Base-by-base conservation (phyloP, 1,140 invertebrate species). In the Drosophila pachea region DNA sequence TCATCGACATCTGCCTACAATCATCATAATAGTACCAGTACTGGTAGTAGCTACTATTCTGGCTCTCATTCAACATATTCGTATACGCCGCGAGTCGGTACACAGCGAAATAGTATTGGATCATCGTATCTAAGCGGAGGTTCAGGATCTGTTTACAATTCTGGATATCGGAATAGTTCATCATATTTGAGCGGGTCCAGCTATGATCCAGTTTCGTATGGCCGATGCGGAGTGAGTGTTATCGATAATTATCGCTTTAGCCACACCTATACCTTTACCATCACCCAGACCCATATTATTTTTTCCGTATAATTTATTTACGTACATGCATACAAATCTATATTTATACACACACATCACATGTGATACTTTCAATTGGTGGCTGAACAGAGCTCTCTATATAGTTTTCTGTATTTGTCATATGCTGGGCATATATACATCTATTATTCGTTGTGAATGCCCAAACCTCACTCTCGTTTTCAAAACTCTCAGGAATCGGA, bases 201-300 rank as follows among this genome's bases (percentile, higher is more conserved):
- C 42, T 86, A 88, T 88, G 87, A 88, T 88, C 59, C 87, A 88
- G 66, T 73, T 87, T 69, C 87, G 50, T 82, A 62, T 65, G 73
- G 83, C 86, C 77, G 87, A 88, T 88, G 76, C 76, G 87, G 87
- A 88, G 87, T 88, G 70, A 88, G 87, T 88, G 72, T 68, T 68
- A 4, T 35, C 35, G 5, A 58, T 66, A 12, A 56, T 61, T 50
- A 55, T 56, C 40, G 52, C 43, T 64, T 68, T 56, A 68, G 52
- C 60, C 60, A 68, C 66, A 64, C 60, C 22, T 14, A 35, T 11
- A 31, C 35, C 35, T 12, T 5, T 33, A 47, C 16, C 33, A 11
- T 33, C n/a, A 14, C 8, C 12, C 43, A 3, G 38, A 5, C 43
- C 35, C 9, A n/a, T 40, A 35, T 50, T 16, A 16, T 35, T 40